Evolutionary conservation across 2,797 vertebrate genomes (phyloP), one percentile per base, ranked within the genome.

Genomic region (Knipowitschia caucasica): DNA sequence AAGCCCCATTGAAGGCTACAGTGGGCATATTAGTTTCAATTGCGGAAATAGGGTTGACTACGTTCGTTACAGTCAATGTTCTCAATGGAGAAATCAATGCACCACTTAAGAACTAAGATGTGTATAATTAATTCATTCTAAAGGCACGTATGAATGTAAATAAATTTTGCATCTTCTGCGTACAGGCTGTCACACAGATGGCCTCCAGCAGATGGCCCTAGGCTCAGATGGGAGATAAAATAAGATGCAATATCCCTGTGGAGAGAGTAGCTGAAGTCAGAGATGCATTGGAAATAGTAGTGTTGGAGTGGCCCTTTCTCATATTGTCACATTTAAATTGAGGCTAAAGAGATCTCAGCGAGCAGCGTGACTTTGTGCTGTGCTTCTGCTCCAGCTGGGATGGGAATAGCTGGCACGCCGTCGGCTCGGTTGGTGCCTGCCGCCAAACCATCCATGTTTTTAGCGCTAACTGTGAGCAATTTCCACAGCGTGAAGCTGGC

Each of bases 161-260:
- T 62, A 56, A 55, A 17, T 61, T 27, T 30, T 61, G 52, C 7
- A 4, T 7, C 18, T 39, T 9, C 50, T 18, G 27, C 42, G 21
- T 27, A n/a, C 63, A 44, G 18, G 47, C 17, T 59, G 4, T 7
- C 15, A 39, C 35, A 35, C 73, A 81, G 73, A 84, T 50, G 43
- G 69, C 56, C 29, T 54, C 29, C 14, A 55, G 69, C 75, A 77
- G 80, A 83, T 75, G 73, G 65, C 54, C 26, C 26, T n/a, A 66
- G 29, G 51, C 27, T 42, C 57, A 50, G 6, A 38, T 79, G 38
- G 64, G 56, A 56, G 60, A 62, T 40, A 20, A 25, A 52, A 65
- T 42, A 55, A 45, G 52, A 42, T 62, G 60, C 9, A 26, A 18
- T 12, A 42, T 62, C 20, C 36, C n/a, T 4, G 38, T n/a, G 52